Evolutionary conservation across 1,140 invertebrate species (phyloP), one percentile per base, ranked within the genome.

Genomic region (Globodera ellingtonae): DNA sequence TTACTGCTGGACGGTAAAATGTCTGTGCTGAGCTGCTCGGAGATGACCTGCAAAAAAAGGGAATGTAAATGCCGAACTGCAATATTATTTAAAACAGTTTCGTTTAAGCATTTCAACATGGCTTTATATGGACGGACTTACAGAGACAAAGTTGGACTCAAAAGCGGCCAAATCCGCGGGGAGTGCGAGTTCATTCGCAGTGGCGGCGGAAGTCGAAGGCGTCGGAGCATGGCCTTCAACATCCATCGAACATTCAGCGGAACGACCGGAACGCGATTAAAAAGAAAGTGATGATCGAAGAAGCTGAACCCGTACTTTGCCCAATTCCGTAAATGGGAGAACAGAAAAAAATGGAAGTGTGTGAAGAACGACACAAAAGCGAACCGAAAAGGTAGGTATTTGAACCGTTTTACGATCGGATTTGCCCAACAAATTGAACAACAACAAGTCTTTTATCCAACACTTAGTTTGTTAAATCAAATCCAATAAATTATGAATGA

Each of bases 1-100:
- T 50, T 44, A n/a, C 24, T 52, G 10, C 46, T 50, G 50, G 44
- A 56, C 6, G 70, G 79, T 35, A 66, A 72, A 35, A 81, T 46
- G 46, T 84, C 81, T 24, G 72, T 71, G 18, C 81, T 67, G 3
- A 83, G 44, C 18, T 84, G 82, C 10, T 83, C 81, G 4, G 81
- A 80, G 46, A 83, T 72, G 35, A 79, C 52, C 81, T 79, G 76
- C 6, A 21, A 15, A 46, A 21, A 72, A 72, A 10, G 50, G 46
- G 44, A 75, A 66, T 13, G 10, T 2, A 52, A 13, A 35, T 50
- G 24, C 13, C 13, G 24, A 70, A 13, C n/a, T 70, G 24, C 3
- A 44, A 46, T 18, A 47, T 47, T 10, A 70, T 48, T 46, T 13
- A 13, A 75, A 75, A 24, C 46, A 75, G 8, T 4, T 24, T 13